A percentile compares a stretch with the other conserved stretches of the same genome.
phyloP scores from a whole-genome alignment of 2,797 vertebrate genomes.

The Morelia viridis region DNA sequence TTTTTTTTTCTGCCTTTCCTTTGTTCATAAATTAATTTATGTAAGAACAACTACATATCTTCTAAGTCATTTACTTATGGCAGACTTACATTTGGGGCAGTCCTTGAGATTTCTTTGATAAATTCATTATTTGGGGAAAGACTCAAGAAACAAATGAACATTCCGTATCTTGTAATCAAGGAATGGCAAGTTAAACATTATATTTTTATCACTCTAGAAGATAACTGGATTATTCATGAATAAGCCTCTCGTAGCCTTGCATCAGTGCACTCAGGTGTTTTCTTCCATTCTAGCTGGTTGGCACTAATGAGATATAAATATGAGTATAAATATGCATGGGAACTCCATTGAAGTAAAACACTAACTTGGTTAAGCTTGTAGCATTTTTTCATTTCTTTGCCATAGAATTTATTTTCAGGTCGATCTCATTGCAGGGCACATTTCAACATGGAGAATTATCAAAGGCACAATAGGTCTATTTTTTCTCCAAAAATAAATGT shows the following conservation, averaged over 20 bases:
- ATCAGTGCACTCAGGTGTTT: background rate
- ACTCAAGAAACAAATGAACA: constrained; percentile 13
- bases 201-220: constrained; percentile 16
- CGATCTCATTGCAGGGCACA: background rate
- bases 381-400: background rate
- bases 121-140: background rate
- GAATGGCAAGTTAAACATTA: constrained; percentile 51
- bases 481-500: background rate
- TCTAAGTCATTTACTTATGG: background rate
- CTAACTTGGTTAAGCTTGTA: background rate
- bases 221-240: background rate
- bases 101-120: background rate
- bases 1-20: background rate
- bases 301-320: background rate
- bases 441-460: background rate
- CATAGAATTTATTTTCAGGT: constrained; percentile 17
- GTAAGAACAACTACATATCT: background rate
- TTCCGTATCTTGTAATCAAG: constrained; percentile 6
- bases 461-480: background rate
- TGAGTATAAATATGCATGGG: fast-evolving
- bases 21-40: background rate
- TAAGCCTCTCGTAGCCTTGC: background rate
- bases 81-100: background rate
- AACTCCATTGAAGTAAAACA: constrained; percentile 9
- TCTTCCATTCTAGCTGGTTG: background rate